These are phyloP conservation scores for Axinella damicornis DNA, from an alignment of 37 sponge, comb jelly and placozoan genomes.

Conservation along the genomic window DNA sequence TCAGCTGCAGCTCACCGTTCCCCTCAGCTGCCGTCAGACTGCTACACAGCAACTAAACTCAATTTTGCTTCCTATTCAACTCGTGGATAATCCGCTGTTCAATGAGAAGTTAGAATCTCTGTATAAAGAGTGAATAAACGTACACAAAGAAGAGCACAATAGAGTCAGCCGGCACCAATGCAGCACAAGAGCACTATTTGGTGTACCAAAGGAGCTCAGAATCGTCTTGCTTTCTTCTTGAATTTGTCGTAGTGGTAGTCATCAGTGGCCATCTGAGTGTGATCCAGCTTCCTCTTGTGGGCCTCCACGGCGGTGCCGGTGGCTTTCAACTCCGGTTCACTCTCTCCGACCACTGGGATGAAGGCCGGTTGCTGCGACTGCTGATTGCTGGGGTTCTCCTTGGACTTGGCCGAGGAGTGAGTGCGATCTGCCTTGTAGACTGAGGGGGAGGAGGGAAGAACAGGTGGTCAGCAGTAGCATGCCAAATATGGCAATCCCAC, in stretches of 20 bases:
- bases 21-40: no score
- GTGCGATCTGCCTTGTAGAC: slow-evolving; percentile 56
- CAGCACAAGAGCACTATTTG: no score
- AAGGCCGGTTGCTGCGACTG: slow-evolving; percentile 42
- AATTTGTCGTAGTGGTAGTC: slow-evolving; percentile 94
- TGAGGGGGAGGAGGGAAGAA: background rate
- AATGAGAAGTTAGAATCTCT: no score
- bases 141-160: no score
- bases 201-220: background rate
- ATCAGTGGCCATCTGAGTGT: slow-evolving; percentile 81
- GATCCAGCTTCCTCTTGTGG: slow-evolving; percentile 59
- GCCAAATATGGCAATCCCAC: background rate
- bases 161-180: no score
- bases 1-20: no score
- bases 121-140: no score
- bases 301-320: slow-evolving; percentile 1
- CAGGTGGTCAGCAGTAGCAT: background rate
- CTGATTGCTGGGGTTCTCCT: slow-evolving; percentile 10
- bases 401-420: background rate
- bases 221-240: slow-evolving; percentile 71
- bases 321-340: slow-evolving; percentile 68
- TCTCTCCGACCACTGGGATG: slow-evolving; percentile 85
- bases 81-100: no score
- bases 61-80: no score
- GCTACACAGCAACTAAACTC: no score